phyloP scores from a whole-genome alignment of 2,797 vertebrate species.

The Pteropus rufus region DNA sequence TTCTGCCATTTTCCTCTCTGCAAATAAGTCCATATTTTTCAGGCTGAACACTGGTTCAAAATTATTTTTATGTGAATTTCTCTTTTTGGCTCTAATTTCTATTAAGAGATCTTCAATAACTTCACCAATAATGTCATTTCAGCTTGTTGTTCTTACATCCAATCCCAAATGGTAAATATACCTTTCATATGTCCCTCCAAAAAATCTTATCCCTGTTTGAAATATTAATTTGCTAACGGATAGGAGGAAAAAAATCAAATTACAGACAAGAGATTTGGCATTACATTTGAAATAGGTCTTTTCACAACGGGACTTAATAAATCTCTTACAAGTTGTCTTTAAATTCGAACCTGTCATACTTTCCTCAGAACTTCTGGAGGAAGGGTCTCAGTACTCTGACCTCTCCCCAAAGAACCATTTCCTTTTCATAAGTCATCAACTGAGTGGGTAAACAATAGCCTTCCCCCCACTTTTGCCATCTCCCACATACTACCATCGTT shows the following conservation, averaged over 20 bases:
- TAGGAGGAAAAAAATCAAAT: conserved; percentile 8
- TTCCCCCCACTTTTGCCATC: background rate
- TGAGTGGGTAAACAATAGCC: background rate
- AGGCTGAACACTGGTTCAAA: background rate
- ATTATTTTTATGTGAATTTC: background rate
- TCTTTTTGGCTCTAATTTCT: background rate
- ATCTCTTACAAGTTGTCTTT: background rate
- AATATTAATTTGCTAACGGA: conserved; percentile 45
- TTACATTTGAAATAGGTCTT: background rate
- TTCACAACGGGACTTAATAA: background rate
- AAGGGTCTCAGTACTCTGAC: background rate
- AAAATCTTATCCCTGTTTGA: conserved; percentile 21
- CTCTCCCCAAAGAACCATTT: background rate
- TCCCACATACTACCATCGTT: background rate
- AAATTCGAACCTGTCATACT: background rate
- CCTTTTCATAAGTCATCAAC: background rate
- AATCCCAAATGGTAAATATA: conserved; percentile 17
- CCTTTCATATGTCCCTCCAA: background rate
- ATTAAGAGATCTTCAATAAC: background rate
- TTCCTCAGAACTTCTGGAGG: no score
- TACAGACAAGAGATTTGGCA: background rate
- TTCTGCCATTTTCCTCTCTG: background rate
- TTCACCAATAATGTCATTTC: conserved; percentile 49
- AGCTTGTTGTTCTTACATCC: conserved; percentile 36
- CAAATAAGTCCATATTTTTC: background rate